Evolutionary conservation across 1,140 invertebrate genomes (phyloP).

Genomic region (Drosophila asahinai): DNA sequence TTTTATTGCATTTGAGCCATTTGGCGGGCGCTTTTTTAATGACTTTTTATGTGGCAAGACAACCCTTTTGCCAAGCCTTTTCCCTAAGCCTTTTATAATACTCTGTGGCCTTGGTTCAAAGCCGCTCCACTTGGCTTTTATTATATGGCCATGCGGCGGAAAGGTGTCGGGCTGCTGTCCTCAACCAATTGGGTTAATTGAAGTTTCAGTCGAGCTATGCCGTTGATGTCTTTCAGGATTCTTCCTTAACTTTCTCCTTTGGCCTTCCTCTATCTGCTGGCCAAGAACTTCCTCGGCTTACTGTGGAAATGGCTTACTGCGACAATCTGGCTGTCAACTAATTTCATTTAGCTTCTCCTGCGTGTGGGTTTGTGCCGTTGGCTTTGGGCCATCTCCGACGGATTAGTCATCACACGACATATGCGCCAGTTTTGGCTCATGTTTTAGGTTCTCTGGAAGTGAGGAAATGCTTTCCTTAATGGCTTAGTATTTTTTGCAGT

Average conservation of each 20-base stretch:
- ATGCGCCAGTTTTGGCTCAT: slow-evolving; percentile 26
- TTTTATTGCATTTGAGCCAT: slow-evolving; percentile 70
- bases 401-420: slow-evolving; percentile 53
- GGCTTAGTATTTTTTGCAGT: neutral
- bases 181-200: slow-evolving; percentile 71
- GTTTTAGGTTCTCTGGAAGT: slow-evolving; percentile 11
- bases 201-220: slow-evolving; percentile 63
- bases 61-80: slow-evolving; percentile 49
- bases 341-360: slow-evolving; percentile 60
- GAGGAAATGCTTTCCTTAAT: neutral
- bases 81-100: slow-evolving; percentile 61
- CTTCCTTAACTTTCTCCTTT: neutral
- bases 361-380: slow-evolving; percentile 31
- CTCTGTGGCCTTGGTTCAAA: slow-evolving; percentile 42
- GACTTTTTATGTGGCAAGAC: slow-evolving; percentile 39
- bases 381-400: slow-evolving; percentile 37
- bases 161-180: slow-evolving; percentile 27
- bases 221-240: neutral
- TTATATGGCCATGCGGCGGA: slow-evolving; percentile 21
- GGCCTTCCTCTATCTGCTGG: neutral
- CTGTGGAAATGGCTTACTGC: slow-evolving; percentile 13
- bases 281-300: slow-evolving; percentile 12
- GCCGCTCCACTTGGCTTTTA: slow-evolving; percentile 38
- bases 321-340: slow-evolving; percentile 73
- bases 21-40: slow-evolving; percentile 56